Conservation (phyloP, 1,140 invertebrate genomes). For the Brachionus asplanchnoidis region DNA sequence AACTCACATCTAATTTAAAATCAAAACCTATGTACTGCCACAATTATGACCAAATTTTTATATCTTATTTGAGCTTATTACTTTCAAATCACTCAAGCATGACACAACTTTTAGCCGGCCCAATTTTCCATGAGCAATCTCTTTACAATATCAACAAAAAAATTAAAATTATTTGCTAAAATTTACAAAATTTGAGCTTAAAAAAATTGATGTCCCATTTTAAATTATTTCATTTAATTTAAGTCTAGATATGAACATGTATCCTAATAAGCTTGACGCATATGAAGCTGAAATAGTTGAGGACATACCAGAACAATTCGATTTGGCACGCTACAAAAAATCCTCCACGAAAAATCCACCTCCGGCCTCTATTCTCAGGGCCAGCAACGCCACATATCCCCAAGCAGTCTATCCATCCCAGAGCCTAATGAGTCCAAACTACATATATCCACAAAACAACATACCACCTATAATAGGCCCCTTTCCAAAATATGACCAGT, state of each 20-base stretch:
- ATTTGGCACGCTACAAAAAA: constrained; percentile 25
- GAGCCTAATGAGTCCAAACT: neutral
- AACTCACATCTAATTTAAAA: neutral
- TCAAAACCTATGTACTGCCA: neutral
- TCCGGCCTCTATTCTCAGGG: neutral
- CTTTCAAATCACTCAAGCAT: constrained; percentile 26
- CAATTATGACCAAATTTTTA: neutral
- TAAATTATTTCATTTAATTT: neutral
- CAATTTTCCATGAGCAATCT: neutral
- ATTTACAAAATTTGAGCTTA: neutral
- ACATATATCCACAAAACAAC: neutral
- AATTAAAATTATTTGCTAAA: neutral
- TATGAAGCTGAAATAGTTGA: constrained; percentile 32
- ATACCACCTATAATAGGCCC: neutral
- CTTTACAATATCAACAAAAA: neutral
- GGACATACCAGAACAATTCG: constrained; percentile 34
- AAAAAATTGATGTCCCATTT: constrained; percentile 23
- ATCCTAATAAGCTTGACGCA: constrained; percentile 18
- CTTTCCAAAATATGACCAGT: neutral
- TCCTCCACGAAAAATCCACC: neutral
- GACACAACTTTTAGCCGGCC: constrained; percentile 21
- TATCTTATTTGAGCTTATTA: neutral
- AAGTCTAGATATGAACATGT: constrained; percentile 7
- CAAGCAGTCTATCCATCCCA: neutral
- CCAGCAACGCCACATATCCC: neutral